phyloP scores from a whole-genome alignment of 2,797 vertebrate genomes.

The Oreochromis grahami region DNA sequence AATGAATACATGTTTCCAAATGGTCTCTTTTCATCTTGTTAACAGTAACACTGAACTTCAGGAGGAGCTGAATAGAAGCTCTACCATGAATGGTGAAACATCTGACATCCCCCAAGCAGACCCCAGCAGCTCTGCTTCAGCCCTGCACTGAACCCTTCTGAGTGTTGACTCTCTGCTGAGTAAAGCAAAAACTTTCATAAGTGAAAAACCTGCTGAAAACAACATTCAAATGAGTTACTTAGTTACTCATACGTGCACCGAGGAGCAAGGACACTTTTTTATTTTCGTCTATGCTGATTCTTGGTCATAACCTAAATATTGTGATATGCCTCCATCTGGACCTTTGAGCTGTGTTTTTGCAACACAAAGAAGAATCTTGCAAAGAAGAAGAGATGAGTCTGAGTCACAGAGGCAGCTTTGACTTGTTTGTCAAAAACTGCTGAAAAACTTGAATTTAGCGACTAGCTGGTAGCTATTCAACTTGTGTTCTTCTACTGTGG shows the following conservation, averaged over 20 bases:
- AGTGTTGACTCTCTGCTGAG: not conserved
- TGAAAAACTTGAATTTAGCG: not conserved
- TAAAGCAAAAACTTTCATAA: not conserved
- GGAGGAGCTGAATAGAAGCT: accelerated
- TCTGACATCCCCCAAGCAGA: accelerated
- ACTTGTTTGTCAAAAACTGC: not conserved
- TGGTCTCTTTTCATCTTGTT: not conserved
- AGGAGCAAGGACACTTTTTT: not conserved
- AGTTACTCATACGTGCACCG: accelerated
- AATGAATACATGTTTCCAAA: not conserved
- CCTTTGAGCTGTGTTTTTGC: not conserved
- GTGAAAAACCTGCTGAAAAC: not conserved
- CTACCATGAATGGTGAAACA: not conserved
- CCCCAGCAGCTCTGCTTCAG: accelerated
- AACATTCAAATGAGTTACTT: not conserved
- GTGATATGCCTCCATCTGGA: not conserved
- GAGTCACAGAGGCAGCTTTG: not conserved
- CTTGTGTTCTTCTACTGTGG: not conserved
- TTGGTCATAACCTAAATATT: not conserved
- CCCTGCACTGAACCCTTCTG: accelerated
- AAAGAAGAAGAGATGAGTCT: not conserved
- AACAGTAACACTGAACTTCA: not conserved
- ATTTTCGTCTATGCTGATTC: not conserved
- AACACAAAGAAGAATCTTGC: not conserved
- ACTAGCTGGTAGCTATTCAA: not conserved